A percentile compares a stretch with the other conserved stretches of the same genome.
Evolutionary conservation across 2,113 vertebrate genomes (phyloP).

Genomic region (Periophthalmodon schlosseri): DNA sequence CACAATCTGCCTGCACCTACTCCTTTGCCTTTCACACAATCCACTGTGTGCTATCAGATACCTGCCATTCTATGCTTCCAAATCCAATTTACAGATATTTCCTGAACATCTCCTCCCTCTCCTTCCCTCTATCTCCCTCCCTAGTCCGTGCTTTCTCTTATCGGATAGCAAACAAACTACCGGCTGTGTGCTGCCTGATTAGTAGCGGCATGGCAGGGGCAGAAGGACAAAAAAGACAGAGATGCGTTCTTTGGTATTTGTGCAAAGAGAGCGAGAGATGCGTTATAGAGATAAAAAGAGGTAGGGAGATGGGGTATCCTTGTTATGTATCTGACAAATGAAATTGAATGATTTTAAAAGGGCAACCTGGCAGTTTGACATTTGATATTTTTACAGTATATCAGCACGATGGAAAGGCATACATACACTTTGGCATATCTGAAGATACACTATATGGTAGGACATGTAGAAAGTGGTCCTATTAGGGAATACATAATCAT

Average conservation of each 20-base stretch:
- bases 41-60: slow-evolving; percentile 52
- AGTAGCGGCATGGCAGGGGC: slow-evolving; percentile 24
- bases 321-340: not conserved
- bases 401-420: not conserved
- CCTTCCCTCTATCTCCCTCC: not conserved
- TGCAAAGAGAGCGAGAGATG: slow-evolving; percentile 5
- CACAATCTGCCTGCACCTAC: slow-evolving; percentile 8
- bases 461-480: too few species aligned
- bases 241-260: slow-evolving; percentile 4
- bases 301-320: slow-evolving; percentile 1
- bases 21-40: slow-evolving; percentile 55
- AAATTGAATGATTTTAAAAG: not conserved
- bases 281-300: not conserved
- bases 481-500: too few species aligned
- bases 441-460: not conserved
- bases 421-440: not conserved
- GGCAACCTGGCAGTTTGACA: not conserved
- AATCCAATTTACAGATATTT: slow-evolving; percentile 71
- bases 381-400: not conserved
- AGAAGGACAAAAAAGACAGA: slow-evolving; percentile 3
- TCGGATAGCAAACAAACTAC: slow-evolving; percentile 62
- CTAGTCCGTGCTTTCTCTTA: slow-evolving; percentile 41
- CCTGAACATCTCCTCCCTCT: slow-evolving; percentile 27
- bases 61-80: slow-evolving; percentile 50
- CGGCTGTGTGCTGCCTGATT: slow-evolving; percentile 50